A percentile compares a stretch with the other conserved stretches of the same genome.
phyloP scores from a whole-genome alignment of 2,888 invertebrate species.

The Melikaiella ostensackeni region DNA sequence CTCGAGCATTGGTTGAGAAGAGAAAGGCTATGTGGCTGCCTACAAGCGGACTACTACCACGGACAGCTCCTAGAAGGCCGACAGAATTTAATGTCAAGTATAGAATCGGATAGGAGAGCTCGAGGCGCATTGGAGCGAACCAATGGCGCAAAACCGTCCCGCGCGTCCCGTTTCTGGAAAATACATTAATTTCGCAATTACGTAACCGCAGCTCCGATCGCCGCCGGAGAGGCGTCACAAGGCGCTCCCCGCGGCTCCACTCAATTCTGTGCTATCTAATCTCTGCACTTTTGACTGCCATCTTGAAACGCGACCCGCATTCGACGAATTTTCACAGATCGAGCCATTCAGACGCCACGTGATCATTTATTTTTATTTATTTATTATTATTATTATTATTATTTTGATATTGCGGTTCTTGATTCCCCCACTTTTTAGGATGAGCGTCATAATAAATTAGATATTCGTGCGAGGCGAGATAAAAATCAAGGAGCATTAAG shows the following conservation, averaged over 20 bases:
- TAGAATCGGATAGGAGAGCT: slow-evolving; percentile 66
- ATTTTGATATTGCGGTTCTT: slow-evolving; percentile 8
- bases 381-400: not conserved
- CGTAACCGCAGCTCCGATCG: slow-evolving; percentile 45
- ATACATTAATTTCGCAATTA: slow-evolving; percentile 55
- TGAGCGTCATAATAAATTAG: slow-evolving; percentile 38
- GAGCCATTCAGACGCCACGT: slow-evolving; percentile 17
- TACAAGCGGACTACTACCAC: slow-evolving; percentile 48
- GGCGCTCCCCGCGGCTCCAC: slow-evolving; percentile 54
- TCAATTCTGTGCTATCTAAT: slow-evolving; percentile 70
- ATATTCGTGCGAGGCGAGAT: slow-evolving; percentile 27
- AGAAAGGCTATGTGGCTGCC: slow-evolving; percentile 67
- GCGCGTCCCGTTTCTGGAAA: slow-evolving; percentile 52
- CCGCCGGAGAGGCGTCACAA: slow-evolving; percentile 59
- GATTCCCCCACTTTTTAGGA: slow-evolving; percentile 17
- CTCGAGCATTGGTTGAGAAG: slow-evolving; percentile 70
- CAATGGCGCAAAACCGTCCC: slow-evolving; percentile 58
- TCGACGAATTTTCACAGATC: slow-evolving; percentile 2
- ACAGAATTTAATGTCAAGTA: slow-evolving; percentile 75
- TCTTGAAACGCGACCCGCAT: slow-evolving; percentile 67
- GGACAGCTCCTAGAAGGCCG: slow-evolving; percentile 68
- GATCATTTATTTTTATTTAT: not conserved
- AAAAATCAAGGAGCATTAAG: slow-evolving; percentile 34
- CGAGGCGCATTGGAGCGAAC: slow-evolving; percentile 56
- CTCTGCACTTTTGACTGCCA: slow-evolving; percentile 71